phyloP scores from a whole-genome alignment of 2,888 invertebrate genomes.

The Parascotia fuliginaria region DNA sequence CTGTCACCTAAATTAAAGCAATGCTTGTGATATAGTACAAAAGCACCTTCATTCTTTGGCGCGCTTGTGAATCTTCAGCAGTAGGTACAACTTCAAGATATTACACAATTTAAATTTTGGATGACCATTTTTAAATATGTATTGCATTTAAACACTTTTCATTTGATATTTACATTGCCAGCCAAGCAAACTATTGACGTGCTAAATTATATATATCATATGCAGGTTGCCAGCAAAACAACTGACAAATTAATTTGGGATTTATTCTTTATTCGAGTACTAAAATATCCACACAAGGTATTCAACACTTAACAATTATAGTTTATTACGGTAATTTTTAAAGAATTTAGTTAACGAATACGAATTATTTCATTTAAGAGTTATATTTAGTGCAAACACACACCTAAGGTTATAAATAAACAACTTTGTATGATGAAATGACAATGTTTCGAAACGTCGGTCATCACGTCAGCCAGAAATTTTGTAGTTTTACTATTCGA shows the following conservation, averaged over 20 bases:
- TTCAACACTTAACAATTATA: background rate
- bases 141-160: slow-evolving; percentile 4
- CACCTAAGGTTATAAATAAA: background rate
- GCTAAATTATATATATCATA: slow-evolving; percentile 37
- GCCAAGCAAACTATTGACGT: slow-evolving; percentile 29
- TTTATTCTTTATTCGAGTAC: slow-evolving; percentile 25
- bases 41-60: slow-evolving; percentile 62
- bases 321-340: slow-evolving; percentile 12
- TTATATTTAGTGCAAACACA: background rate
- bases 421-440: background rate
- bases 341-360: too few relatives aligned
- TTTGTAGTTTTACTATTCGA: background rate
- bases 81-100: slow-evolving; percentile 4
- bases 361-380: slow-evolving; percentile 14
- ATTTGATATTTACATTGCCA: slow-evolving; percentile 24
- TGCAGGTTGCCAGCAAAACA: slow-evolving; percentile 20
- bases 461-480: background rate
- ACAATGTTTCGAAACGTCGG: background rate
- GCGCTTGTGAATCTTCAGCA: slow-evolving; percentile 50
- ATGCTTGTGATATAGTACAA: slow-evolving; percentile 65
- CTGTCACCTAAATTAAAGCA: slow-evolving; percentile 69
- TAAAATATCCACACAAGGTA: slow-evolving; percentile 20
- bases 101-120: slow-evolving; percentile 12
- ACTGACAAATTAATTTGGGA: slow-evolving; percentile 34
- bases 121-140: slow-evolving; percentile 10